A percentile compares a stretch with the other conserved stretches of the same genome.
These are phyloP conservation scores for Rhinatrema bivittatum DNA, from an alignment of 2,797 vertebrate species.

Conservation along the genomic window DNA sequence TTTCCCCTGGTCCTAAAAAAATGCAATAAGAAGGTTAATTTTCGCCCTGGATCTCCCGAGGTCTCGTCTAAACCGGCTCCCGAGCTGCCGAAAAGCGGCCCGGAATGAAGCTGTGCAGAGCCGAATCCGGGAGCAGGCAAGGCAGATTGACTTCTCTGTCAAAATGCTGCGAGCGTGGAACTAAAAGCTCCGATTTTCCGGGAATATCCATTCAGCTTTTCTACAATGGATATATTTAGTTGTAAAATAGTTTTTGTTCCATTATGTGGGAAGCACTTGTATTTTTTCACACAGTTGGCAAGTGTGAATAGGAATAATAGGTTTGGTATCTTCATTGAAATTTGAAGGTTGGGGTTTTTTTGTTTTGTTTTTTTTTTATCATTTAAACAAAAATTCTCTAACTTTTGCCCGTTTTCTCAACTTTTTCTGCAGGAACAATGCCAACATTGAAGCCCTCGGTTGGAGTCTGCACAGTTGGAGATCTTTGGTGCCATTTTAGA, in stretches of 20 bases:
- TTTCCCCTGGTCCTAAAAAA: too few species aligned
- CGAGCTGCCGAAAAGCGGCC: too few species aligned
- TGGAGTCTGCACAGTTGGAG: slow-evolving; percentile 96
- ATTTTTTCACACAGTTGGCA: slow-evolving; percentile 80
- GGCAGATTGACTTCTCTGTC: too few species aligned
- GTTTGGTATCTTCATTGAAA: slow-evolving; percentile 77
- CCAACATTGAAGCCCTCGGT: slow-evolving; percentile 94
- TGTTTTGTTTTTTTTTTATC: slow-evolving; percentile 31
- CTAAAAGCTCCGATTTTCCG: too few species aligned
- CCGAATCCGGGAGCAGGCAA: too few species aligned
- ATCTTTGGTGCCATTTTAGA: slow-evolving; percentile 95
- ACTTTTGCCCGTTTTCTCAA: slow-evolving; percentile 91
- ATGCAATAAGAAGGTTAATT: too few species aligned
- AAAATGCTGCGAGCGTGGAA: too few species aligned
- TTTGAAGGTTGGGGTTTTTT: slow-evolving; percentile 65
- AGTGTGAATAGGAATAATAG: slow-evolving; percentile 80
- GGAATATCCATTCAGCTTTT: slow-evolving; percentile 44
- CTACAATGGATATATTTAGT: slow-evolving; percentile 56
- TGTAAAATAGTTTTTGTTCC: slow-evolving; percentile 70
- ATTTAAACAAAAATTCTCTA: slow-evolving; percentile 84
- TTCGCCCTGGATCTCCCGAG: too few species aligned
- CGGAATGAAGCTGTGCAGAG: background rate
- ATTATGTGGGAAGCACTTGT: slow-evolving; percentile 80
- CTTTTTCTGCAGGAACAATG: slow-evolving; percentile 87
- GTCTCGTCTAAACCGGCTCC: too few species aligned